phyloP scores from a whole-genome alignment of 1,140 invertebrate species.

The Drosophila ercepeae region DNA sequence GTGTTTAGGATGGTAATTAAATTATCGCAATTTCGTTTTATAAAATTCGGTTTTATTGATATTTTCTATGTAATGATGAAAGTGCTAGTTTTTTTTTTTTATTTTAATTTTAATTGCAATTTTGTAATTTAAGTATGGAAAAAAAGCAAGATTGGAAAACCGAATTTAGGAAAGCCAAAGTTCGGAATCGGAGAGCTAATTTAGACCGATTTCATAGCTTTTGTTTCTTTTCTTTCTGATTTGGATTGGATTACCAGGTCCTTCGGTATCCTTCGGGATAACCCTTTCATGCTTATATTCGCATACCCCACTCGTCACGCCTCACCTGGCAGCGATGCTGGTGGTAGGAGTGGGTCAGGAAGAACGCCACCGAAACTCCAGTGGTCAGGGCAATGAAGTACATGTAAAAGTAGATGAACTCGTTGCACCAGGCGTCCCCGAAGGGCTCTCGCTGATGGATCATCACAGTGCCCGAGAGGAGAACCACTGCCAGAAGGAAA shows the following conservation, averaged over 20 bases:
- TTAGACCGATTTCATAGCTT: too few species aligned
- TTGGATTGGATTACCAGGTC: neutral
- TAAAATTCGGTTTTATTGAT: neutral
- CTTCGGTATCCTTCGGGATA: neutral
- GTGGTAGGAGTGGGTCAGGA: conserved; percentile 39
- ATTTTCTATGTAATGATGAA: neutral
- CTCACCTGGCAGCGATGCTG: neutral
- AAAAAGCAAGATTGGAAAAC: too few species aligned
- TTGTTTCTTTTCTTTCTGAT: neutral
- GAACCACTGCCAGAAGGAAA: conserved; percentile 19
- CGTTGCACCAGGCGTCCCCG: conserved; percentile 47
- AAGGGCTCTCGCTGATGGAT: conserved; percentile 46
- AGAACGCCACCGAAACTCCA: conserved; percentile 39
- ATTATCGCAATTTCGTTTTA: neutral
- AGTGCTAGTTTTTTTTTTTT: too few species aligned
- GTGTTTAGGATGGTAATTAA: neutral
- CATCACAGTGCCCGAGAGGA: conserved; percentile 29
- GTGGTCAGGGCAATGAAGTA: conserved; percentile 53
- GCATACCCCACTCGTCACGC: neutral
- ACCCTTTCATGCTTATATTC: neutral
- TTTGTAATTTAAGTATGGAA: too few species aligned
- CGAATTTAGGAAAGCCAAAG: too few species aligned
- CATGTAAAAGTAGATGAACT: conserved; percentile 41
- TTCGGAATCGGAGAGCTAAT: too few species aligned
- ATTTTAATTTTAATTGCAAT: too few species aligned